phyloP scores from a whole-genome alignment of 2,888 invertebrate species.

The Theretra japonica region DNA sequence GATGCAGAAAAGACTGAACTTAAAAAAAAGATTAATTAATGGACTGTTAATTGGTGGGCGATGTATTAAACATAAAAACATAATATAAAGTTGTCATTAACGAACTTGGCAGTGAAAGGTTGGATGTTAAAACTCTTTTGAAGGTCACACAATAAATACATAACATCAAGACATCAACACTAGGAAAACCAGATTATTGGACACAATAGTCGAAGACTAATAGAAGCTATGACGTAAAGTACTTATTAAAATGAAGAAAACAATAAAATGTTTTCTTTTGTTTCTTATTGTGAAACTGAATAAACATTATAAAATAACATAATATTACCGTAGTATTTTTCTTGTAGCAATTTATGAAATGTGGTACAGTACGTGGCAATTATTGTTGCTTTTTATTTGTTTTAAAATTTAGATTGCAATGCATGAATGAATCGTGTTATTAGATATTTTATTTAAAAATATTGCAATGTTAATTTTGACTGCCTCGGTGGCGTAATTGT shows the following conservation, averaged over 20 bases:
- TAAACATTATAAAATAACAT: neutral
- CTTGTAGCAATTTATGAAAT: neutral
- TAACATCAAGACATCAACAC: neutral
- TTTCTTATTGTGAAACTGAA: neutral
- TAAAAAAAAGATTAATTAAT: no score
- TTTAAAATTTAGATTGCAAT: no score
- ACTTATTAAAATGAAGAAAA: neutral
- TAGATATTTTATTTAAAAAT: no score
- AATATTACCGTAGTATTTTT: neutral
- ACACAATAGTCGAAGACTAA: neutral
- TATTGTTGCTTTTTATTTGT: no score
- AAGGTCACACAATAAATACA: slow-evolving; percentile 4
- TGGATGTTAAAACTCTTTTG: neutral
- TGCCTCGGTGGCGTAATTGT: no score
- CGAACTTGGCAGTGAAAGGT: neutral
- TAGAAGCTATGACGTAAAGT: neutral
- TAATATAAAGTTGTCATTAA: neutral
- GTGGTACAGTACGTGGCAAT: no score
- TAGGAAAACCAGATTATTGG: neutral
- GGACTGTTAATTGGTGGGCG: no score
- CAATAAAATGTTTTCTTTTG: neutral
- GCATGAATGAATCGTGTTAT: no score
- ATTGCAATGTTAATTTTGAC: no score
- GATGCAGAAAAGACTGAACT: no score
- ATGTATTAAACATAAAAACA: no score